These are phyloP conservation scores for Passer domesticus DNA, from an alignment of 2,113 vertebrate genomes.

Conservation along the genomic window DNA sequence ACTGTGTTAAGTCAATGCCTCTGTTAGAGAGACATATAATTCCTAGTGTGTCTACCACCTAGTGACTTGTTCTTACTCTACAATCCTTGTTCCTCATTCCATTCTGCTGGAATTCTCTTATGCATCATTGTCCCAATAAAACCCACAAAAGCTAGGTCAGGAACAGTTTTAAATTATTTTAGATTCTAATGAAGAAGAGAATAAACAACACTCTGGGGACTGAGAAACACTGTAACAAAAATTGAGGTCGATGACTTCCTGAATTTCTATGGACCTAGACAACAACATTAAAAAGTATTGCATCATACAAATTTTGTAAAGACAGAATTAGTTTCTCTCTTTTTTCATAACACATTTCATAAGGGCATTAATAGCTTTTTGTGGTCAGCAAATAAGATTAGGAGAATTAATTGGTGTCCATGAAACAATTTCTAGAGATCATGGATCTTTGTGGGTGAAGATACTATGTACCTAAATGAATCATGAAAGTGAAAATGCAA, in stretches of 20 bases:
- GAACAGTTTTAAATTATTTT: conserved; percentile 19
- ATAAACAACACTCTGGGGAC: conserved; percentile 23
- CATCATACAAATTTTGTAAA: neutral
- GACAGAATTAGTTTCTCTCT: neutral
- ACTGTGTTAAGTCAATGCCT: neutral
- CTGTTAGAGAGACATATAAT: neutral
- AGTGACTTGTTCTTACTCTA: neutral
- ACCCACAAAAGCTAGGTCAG: conserved; percentile 20
- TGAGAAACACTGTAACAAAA: neutral
- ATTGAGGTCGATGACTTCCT: conserved; percentile 19
- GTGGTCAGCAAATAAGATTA: neutral
- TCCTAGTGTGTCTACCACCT: neutral
- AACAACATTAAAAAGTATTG: neutral
- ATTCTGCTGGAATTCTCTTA: conserved; percentile 18
- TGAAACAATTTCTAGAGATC: neutral
- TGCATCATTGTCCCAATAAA: neutral
- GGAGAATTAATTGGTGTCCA: neutral
- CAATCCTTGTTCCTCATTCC: neutral
- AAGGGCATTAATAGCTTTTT: neutral
- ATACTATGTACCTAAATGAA: neutral
- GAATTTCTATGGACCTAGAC: neutral
- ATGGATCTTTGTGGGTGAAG: neutral
- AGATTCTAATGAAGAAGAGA: conserved; percentile 35
- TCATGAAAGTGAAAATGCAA: neutral
- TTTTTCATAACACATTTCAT: neutral